phyloP scores from a whole-genome alignment of 2,888 invertebrate genomes.

The Mystacides longicornis region DNA sequence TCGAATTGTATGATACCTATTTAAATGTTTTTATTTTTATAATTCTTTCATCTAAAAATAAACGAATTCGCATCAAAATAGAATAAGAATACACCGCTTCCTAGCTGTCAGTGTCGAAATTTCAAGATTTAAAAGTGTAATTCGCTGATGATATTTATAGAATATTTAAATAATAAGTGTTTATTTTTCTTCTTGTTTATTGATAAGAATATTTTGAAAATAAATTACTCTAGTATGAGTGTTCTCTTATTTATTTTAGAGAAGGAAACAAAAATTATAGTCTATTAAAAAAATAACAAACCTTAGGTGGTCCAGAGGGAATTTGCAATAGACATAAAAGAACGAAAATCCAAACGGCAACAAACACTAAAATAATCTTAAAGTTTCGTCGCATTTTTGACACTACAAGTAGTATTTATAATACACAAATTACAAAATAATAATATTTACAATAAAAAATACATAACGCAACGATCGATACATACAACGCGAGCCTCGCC shows the following conservation, averaged over 20 bases:
- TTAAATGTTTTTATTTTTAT: no score
- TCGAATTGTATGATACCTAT: no score
- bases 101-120: no score
- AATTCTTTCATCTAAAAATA: no score
- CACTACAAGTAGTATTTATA: slow-evolving; percentile 2
- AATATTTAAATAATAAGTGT: no score
- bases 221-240: background rate
- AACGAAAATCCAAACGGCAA: slow-evolving; percentile 57
- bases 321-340: slow-evolving; percentile 56
- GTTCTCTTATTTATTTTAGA: background rate
- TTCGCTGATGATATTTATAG: no score
- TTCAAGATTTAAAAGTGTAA: no score
- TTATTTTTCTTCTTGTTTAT: no score
- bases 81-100: no score
- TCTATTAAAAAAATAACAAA: slow-evolving; percentile 31
- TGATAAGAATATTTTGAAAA: no score
- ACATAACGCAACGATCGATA: slow-evolving; percentile 21
- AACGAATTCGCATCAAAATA: no score
- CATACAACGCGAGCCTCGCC: slow-evolving; percentile 11
- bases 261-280: background rate
- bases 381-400: slow-evolving; percentile 53
- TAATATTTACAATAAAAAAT: slow-evolving; percentile 15
- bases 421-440: slow-evolving; percentile 2
- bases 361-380: slow-evolving; percentile 52
- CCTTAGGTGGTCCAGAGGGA: slow-evolving; percentile 46